phyloP scores from a whole-genome alignment of 2,797 vertebrate species.

The Coracias cyanogaster region DNA sequence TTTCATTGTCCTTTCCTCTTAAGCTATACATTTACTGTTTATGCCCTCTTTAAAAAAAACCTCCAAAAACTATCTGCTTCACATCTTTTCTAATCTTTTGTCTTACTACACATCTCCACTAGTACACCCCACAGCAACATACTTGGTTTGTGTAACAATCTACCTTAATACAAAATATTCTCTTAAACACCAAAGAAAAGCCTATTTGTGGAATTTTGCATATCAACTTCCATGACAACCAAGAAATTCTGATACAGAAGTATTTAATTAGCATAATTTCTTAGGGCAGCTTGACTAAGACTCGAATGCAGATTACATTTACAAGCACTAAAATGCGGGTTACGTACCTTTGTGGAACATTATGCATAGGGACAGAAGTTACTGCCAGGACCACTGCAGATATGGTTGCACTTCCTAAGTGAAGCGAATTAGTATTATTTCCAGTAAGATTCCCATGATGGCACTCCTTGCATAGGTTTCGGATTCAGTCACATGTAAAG shows the following conservation, averaged over 20 bases:
- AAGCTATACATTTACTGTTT: neutral
- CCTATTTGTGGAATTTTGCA: neutral
- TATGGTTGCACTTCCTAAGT: neutral
- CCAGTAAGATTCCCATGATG: neutral
- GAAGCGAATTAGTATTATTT: neutral
- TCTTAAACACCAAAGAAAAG: neutral
- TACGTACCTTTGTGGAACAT: neutral
- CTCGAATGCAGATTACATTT: neutral
- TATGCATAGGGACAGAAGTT: neutral
- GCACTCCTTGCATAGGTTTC: neutral
- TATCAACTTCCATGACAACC: neutral
- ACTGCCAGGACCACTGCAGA: neutral
- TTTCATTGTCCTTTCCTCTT: neutral
- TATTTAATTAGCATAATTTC: neutral
- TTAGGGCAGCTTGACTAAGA: neutral
- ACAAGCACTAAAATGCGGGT: neutral
- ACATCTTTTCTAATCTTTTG: neutral
- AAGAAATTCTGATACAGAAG: neutral
- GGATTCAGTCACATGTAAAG: neutral
- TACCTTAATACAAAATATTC: neutral
- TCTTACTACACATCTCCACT: neutral
- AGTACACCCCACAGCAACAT: neutral
- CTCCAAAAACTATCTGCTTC: neutral
- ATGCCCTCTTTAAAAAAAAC: neutral
- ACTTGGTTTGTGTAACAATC: neutral